These are phyloP conservation scores for Nemopilema nomurai DNA, from an alignment of 30 jellyfish, hydroid and myxozoan species.

Conservation along the genomic window DNA sequence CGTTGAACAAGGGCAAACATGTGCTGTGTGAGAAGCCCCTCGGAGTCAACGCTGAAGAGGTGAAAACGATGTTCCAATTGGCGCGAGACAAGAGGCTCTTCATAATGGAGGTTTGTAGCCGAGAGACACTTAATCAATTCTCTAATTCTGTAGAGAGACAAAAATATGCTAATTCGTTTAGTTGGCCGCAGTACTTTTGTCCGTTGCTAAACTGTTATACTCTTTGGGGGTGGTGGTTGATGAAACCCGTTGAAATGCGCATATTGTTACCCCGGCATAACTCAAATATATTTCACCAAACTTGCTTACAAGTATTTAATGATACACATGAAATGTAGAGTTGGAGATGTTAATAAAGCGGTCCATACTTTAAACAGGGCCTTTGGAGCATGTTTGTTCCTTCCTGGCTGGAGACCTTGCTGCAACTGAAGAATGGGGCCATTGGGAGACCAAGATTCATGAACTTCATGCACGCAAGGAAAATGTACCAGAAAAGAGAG, in stretches of 20 bases:
- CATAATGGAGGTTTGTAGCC: slow-evolving; percentile 70
- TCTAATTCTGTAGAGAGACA: no score
- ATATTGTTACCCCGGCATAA: no score
- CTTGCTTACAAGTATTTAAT: no score
- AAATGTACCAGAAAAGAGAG: slow-evolving; percentile 28
- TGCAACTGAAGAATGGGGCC: slow-evolving; percentile 48
- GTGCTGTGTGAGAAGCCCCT: slow-evolving; percentile 82
- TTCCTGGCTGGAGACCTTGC: slow-evolving; percentile 52
- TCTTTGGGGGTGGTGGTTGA: no score
- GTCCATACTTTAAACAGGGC: slow-evolving; percentile 24
- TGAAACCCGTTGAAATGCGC: no score
- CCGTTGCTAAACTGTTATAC: no score
- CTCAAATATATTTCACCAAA: no score
- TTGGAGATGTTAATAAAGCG: no score
- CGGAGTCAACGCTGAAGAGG: slow-evolving; percentile 67
- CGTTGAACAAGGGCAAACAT: slow-evolving; percentile 70
- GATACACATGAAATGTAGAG: no score
- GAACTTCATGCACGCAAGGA: slow-evolving; percentile 50
- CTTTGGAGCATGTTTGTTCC: slow-evolving; percentile 77
- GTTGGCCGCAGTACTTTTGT: background rate
- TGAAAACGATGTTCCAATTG: slow-evolving; percentile 37
- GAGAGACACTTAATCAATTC: no score
- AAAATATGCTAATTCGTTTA: no score
- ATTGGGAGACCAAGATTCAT: slow-evolving; percentile 64
- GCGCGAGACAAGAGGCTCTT: slow-evolving; percentile 57